Conservation (phyloP, 1,140 invertebrate species). For the Dinoponera quadriceps region DNA sequence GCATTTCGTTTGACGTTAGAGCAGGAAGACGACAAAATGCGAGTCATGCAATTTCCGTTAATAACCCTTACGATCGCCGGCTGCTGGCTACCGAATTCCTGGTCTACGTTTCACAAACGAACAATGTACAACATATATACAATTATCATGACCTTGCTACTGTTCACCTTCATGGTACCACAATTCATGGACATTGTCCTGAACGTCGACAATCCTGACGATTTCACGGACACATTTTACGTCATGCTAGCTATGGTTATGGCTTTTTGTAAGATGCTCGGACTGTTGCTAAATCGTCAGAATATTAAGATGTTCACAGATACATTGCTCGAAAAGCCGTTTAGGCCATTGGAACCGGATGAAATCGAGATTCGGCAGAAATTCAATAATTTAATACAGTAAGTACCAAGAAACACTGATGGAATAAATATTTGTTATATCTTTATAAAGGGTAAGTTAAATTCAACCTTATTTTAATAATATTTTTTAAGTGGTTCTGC, state of each 20-base stretch:
- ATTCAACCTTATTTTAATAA: too few relatives aligned
- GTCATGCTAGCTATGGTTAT: slow-evolving; percentile 52
- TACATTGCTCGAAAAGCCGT: slow-evolving; percentile 34
- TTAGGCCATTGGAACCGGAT: slow-evolving; percentile 8
- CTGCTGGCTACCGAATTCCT: slow-evolving; percentile 32
- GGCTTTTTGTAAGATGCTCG: slow-evolving; percentile 47
- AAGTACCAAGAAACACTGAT: too few relatives aligned
- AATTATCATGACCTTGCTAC: neutral
- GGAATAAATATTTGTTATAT: too few relatives aligned
- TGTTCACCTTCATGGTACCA: neutral
- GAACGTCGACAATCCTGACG: slow-evolving; percentile 42
- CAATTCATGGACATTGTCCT: slow-evolving; percentile 29
- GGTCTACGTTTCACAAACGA: slow-evolving; percentile 6
- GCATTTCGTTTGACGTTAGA: too few relatives aligned
- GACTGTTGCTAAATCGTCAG: slow-evolving; percentile 21
- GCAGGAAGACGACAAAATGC: neutral
- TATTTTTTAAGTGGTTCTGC: too few relatives aligned
- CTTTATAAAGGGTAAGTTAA: too few relatives aligned
- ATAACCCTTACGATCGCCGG: slow-evolving; percentile 10
- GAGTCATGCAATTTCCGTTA: neutral
- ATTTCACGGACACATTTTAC: slow-evolving; percentile 67
- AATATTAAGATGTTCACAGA: slow-evolving; percentile 47
- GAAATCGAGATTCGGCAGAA: slow-evolving; percentile 60
- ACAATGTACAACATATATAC: slow-evolving; percentile 24
- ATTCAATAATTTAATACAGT: slow-evolving; percentile 55